These are phyloP conservation scores for Anorthoa munda DNA, from an alignment of 2,888 invertebrate species.

Conservation along the genomic window DNA sequence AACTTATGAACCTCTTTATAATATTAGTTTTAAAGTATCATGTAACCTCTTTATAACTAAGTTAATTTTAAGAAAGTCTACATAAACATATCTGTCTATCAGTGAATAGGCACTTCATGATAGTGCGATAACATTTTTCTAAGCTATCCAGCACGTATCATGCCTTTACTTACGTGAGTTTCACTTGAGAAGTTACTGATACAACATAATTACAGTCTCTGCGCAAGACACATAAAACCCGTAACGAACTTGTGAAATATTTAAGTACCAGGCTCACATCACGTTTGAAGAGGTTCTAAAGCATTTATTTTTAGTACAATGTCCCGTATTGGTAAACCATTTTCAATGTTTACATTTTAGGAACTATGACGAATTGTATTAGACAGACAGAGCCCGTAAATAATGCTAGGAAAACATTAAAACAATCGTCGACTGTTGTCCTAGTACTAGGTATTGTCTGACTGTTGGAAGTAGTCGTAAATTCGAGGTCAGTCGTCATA, in stretches of 20 bases:
- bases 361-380: conserved; percentile 12
- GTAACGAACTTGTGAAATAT: conserved; percentile 44
- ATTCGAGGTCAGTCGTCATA: conserved; percentile 71
- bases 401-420: conserved; percentile 33
- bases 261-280: conserved; percentile 30
- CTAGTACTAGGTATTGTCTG: conserved; percentile 61
- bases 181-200: conserved; percentile 26
- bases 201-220: conserved; percentile 19
- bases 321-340: not conserved
- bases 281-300: conserved; percentile 27
- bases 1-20: no score
- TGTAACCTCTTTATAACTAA: no score
- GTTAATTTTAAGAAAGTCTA: no score
- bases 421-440: conserved; percentile 47
- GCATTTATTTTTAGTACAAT: not conserved
- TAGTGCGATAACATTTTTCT: conserved; percentile 31
- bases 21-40: no score
- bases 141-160: conserved; percentile 52
- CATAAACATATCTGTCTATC: not conserved
- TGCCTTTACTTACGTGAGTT: conserved; percentile 61
- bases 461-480: conserved; percentile 66
- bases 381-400: conserved; percentile 15
- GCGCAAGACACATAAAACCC: conserved; percentile 17
- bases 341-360: conserved; percentile 3
- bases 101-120: conserved; percentile 23